These are phyloP conservation scores for Pantherophis guttatus DNA, from an alignment of 2,113 vertebrate genomes.

Conservation along the genomic window DNA sequence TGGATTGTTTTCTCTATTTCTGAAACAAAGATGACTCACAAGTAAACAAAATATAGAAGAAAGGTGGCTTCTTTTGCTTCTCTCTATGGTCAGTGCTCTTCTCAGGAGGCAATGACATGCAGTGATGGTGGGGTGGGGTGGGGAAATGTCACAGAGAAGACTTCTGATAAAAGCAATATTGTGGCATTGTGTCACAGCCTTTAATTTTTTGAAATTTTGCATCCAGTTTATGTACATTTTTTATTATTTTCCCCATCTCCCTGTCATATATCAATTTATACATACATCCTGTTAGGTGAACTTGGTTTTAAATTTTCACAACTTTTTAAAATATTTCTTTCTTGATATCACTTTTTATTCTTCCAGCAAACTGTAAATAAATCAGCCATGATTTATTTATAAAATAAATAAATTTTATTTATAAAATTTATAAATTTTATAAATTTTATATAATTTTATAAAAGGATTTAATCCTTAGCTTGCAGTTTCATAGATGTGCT, in stretches of 20 bases:
- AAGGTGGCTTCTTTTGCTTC: neutral
- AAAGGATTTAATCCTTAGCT: neutral
- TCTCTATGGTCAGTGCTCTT: neutral
- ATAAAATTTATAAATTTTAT: too few relatives aligned
- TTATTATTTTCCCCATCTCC: neutral
- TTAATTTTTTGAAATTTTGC: neutral
- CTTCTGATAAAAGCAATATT: neutral
- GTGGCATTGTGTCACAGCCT: neutral
- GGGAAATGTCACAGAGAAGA: neutral
- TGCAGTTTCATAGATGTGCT: conserved; percentile 24
- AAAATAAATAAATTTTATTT: too few relatives aligned
- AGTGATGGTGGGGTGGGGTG: neutral
- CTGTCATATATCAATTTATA: neutral
- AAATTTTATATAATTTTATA: too few relatives aligned
- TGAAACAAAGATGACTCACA: neutral
- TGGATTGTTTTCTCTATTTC: neutral
- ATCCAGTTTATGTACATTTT: neutral
- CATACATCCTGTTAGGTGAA: neutral
- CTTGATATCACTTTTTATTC: neutral
- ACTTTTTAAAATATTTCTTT: neutral
- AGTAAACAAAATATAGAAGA: neutral
- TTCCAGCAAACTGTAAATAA: neutral
- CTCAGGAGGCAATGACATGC: neutral
- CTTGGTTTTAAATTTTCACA: neutral
- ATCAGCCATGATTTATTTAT: neutral